These are phyloP conservation scores for Leucania comma DNA, from an alignment of 2,888 invertebrate species.

Conservation along the genomic window DNA sequence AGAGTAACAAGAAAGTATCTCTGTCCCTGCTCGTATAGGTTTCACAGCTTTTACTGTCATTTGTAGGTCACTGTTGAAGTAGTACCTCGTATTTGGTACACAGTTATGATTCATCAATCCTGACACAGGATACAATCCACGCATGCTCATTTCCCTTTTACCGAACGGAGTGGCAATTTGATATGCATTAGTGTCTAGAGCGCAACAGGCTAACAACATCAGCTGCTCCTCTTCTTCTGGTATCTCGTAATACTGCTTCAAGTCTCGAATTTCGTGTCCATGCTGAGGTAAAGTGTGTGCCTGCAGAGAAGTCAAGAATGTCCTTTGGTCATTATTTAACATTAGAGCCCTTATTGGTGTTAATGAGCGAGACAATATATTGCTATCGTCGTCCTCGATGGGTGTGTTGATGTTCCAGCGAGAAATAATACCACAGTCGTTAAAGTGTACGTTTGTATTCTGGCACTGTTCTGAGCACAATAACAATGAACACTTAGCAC, in stretches of 20 bases:
- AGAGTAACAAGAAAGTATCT: constrained; percentile 93
- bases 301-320: constrained; percentile 88
- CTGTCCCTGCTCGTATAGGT: constrained; percentile 90
- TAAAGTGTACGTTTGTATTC: constrained; percentile 89
- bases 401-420: constrained; percentile 90
- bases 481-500: constrained; percentile 92
- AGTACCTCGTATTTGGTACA: constrained; percentile 92
- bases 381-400: constrained; percentile 81
- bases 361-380: constrained; percentile 79
- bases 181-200: constrained; percentile 93
- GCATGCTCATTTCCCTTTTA: constrained; percentile 87
- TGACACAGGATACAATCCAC: constrained; percentile 93
- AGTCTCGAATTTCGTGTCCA: constrained; percentile 90
- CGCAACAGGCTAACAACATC: constrained; percentile 91
- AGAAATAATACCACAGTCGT: constrained; percentile 92
- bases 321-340: constrained; percentile 85
- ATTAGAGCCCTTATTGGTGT: constrained; percentile 83
- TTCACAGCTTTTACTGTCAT: constrained; percentile 92
- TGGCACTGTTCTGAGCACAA: constrained; percentile 93
- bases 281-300: constrained; percentile 89
- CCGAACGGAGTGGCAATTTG: constrained; percentile 89
- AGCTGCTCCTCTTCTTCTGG: constrained; percentile 89
- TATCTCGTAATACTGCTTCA: constrained; percentile 88
- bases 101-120: constrained; percentile 93
- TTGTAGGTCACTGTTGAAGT: constrained; percentile 89